Evolutionary conservation across 2,888 invertebrate genomes (phyloP), one percentile per base, ranked within the genome.

Genomic region (Hypomecis atomaria): DNA sequence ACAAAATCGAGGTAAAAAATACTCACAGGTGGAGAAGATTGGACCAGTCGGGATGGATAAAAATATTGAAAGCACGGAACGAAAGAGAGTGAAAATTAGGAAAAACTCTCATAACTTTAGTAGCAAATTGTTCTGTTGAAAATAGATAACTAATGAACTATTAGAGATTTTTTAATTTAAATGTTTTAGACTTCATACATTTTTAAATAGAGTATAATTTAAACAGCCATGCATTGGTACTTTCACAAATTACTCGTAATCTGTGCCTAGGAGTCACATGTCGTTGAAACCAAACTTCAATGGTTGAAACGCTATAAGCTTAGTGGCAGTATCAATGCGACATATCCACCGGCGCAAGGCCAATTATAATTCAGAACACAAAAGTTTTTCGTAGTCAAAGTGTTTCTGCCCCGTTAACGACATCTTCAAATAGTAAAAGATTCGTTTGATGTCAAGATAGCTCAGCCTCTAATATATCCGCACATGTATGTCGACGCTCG

Each of bases 401-500:
- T 42, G 48, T 42, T 42, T 49, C 49, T 42, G 42, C 37, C 38
- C 44, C 34, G 36, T 34, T 45, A 52, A 45, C 49, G 13, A 50
- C 11, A 9, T 23, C 44, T 44, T 52, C 9, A 44, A 59, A 42
- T 36, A 59, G 43, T 61, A 69, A 71, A 73, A 59, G 69, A 66
- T 67, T 66, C 49, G 55, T 70, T 64, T 66, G 67, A 67, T 62
- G 62, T 59, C 59, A 45, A 50, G 38, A 62, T 66, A 69, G 69
- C 68, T 60, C 68, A 62, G 65, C 69, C 68, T 71, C 62, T 64
- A 54, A 64, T 67, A 68, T 71, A 67, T 72, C 69, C 67, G 71
- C 71, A 62, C 61, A 59, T 62, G 62, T 62, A 60, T 38, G 62
- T 64, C 59, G 62, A 49, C 56, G 56, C 62, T 62, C 40, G 52